Evolutionary conservation across 2,888 invertebrate genomes (phyloP).

Genomic region (Sisyra nigra): DNA sequence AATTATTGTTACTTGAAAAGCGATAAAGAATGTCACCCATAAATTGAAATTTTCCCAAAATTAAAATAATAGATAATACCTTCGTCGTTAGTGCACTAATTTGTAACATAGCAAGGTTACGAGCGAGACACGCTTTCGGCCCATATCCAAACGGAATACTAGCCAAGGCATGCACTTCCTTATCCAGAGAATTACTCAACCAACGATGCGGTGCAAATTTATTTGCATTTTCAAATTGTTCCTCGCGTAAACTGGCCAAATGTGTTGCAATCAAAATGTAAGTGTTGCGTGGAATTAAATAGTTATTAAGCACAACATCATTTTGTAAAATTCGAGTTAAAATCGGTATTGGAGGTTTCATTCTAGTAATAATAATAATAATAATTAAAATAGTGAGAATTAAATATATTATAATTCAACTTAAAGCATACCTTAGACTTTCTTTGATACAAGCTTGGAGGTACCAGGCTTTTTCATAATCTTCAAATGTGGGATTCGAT

Average conservation of each 20-base stretch:
- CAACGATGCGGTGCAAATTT: constrained; percentile 47
- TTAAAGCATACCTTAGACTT: constrained; percentile 32
- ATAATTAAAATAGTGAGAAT: no score
- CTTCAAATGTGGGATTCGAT: constrained; percentile 14
- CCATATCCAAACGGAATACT: constrained; percentile 49
- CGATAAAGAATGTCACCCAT: no score
- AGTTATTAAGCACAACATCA: constrained; percentile 41
- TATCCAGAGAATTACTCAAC: constrained; percentile 26
- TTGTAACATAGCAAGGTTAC: constrained; percentile 41
- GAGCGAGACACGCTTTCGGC: constrained; percentile 41
- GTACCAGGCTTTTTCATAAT: constrained; percentile 20
- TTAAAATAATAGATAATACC: constrained; percentile 21
- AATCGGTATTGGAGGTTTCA: constrained; percentile 47
- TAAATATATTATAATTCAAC: no score
- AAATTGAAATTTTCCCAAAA: no score
- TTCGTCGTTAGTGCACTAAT: constrained; percentile 37
- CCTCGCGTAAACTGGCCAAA: constrained; percentile 40
- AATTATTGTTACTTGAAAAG: no score
- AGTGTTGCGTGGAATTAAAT: constrained; percentile 40
- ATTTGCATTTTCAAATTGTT: constrained; percentile 44
- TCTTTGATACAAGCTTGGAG: constrained; percentile 48
- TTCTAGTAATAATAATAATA: constrained; percentile 23
- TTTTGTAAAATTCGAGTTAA: constrained; percentile 40
- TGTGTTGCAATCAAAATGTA: constrained; percentile 47
- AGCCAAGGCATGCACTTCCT: constrained; percentile 33